Percentiles rank a stretch among this genome's conserved stretches.
phyloP scores from a whole-genome alignment of 1,140 invertebrate genomes.

The Drosophila lacertosa region DNA sequence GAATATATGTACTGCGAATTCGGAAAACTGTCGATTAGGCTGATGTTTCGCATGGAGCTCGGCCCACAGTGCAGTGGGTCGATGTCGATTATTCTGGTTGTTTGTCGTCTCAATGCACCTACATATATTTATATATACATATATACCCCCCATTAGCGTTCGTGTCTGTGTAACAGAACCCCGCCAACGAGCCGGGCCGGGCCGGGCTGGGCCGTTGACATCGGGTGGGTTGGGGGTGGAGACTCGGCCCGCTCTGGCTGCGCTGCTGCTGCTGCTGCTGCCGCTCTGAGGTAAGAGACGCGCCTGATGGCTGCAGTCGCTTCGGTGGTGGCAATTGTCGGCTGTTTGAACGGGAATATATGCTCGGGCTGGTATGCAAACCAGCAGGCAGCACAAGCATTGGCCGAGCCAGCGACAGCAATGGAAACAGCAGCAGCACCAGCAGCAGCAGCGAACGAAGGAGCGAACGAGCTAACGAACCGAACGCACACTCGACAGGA shows the following conservation, averaged over 20 bases:
- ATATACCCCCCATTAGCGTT: background rate
- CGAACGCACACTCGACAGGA: slow-evolving; percentile 66
- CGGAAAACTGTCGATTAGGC: slow-evolving; percentile 29
- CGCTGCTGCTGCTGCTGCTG: slow-evolving; percentile 29
- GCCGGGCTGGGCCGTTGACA: slow-evolving; percentile 55
- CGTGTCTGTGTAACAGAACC: slow-evolving; percentile 46
- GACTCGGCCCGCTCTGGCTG: slow-evolving; percentile 30
- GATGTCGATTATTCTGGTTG: slow-evolving; percentile 76
- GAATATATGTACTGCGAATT: slow-evolving; percentile 34
- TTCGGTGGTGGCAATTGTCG: slow-evolving; percentile 75
- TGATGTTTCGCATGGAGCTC: slow-evolving; percentile 37
- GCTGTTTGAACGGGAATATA: slow-evolving; percentile 40
- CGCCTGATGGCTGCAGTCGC: slow-evolving; percentile 41
- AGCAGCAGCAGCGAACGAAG: slow-evolving; percentile 45
- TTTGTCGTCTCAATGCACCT: slow-evolving; percentile 75
- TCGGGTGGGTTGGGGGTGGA: slow-evolving; percentile 37
- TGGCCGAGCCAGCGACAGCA: slow-evolving; percentile 28
- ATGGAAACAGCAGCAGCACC: slow-evolving; percentile 9
- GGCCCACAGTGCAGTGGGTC: slow-evolving; percentile 76
- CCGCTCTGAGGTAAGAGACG: slow-evolving; percentile 32
- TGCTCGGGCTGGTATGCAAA: slow-evolving; percentile 49
- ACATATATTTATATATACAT: background rate
- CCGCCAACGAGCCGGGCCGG: slow-evolving; percentile 60
- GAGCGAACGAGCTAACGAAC: slow-evolving; percentile 62
- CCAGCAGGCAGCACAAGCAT: slow-evolving; percentile 38